Evolutionary conservation across 2,888 invertebrate species (phyloP).

Genomic region (Nephrocerus scutellatus): DNA sequence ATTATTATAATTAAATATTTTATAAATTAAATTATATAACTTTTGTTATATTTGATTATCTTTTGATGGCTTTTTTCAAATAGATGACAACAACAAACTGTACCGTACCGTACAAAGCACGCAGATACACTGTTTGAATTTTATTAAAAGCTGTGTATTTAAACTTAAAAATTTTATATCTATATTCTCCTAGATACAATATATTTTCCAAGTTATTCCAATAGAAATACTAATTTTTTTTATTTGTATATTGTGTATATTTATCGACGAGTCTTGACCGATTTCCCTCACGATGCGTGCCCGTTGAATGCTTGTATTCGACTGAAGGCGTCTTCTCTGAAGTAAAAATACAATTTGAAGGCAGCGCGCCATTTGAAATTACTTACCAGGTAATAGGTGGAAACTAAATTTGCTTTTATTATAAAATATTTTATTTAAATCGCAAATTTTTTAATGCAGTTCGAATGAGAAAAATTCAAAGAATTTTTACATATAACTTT

Average conservation of each 20-base stretch:
- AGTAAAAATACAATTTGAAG: constrained; percentile 61
- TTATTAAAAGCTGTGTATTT: constrained; percentile 37
- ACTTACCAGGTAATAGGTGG: constrained; percentile 26
- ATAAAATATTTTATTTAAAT: constrained; percentile 25
- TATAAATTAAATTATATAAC: constrained; percentile 20
- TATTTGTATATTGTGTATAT: constrained; percentile 12
- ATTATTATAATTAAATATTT: constrained; percentile 29
- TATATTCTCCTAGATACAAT: constrained; percentile 4
- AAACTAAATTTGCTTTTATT: constrained; percentile 27
- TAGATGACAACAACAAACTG: too few relatives aligned
- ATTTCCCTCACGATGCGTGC: constrained; percentile 48
- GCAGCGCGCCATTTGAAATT: constrained; percentile 55
- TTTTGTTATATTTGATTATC: constrained; percentile 7
- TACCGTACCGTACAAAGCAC: constrained; percentile 41
- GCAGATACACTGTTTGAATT: constrained; percentile 39
- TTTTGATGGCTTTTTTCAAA: constrained; percentile 16
- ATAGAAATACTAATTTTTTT: constrained; percentile 10
- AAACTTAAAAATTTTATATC: constrained; percentile 21
- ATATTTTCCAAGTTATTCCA: constrained; percentile 2
- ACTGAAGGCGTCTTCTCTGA: constrained; percentile 55
- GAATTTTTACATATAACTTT: constrained; percentile 24
- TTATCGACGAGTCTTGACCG: constrained; percentile 11
- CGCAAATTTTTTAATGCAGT: constrained; percentile 1
- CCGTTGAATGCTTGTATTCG: constrained; percentile 55
- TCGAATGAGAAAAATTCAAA: constrained; percentile 13